Percentiles rank a stretch among this genome's conserved stretches.
These are phyloP conservation scores for Hippocampus comes DNA, from an alignment of 2,113 vertebrate genomes.

Conservation along the genomic window DNA sequence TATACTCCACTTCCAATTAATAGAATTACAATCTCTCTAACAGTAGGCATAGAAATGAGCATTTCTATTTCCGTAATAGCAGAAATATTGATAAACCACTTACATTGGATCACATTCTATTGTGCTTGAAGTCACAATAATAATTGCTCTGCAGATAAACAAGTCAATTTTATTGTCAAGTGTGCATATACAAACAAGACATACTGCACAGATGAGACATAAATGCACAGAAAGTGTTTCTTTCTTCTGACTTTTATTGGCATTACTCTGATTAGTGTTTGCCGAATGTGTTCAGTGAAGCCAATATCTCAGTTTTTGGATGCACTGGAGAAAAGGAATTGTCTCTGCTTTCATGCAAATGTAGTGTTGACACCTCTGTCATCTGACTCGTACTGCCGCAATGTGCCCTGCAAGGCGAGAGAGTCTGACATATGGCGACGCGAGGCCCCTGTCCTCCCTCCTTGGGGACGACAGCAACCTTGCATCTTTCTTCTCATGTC, in stretches of 20 bases:
- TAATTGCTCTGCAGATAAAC: neutral
- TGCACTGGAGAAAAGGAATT: neutral
- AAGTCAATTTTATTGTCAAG: too few relatives aligned
- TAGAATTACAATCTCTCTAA: too few relatives aligned
- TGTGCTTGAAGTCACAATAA: neutral
- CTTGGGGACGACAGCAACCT: slow-evolving; percentile 20
- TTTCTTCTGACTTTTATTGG: neutral
- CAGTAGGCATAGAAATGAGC: neutral
- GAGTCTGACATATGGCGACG: slow-evolving; percentile 25
- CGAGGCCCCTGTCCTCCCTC: slow-evolving; percentile 6
- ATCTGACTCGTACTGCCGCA: neutral
- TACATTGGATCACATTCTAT: too few relatives aligned
- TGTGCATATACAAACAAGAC: neutral
- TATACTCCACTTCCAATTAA: neutral
- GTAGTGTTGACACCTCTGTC: slow-evolving; percentile 2
- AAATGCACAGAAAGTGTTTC: neutral
- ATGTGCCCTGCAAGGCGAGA: slow-evolving; percentile 10
- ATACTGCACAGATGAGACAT: neutral
- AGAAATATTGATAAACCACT: too few relatives aligned
- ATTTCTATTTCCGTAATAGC: too few relatives aligned
- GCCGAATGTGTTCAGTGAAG: neutral
- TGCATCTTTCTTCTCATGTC: slow-evolving; percentile 24
- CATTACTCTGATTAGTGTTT: neutral
- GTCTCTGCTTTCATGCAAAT: slow-evolving; percentile 11
- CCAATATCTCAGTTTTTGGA: neutral